Evolutionary conservation across 2,797 vertebrate species (phyloP), one percentile per base, ranked within the genome.

Genomic region (Takifugu rubripes): DNA sequence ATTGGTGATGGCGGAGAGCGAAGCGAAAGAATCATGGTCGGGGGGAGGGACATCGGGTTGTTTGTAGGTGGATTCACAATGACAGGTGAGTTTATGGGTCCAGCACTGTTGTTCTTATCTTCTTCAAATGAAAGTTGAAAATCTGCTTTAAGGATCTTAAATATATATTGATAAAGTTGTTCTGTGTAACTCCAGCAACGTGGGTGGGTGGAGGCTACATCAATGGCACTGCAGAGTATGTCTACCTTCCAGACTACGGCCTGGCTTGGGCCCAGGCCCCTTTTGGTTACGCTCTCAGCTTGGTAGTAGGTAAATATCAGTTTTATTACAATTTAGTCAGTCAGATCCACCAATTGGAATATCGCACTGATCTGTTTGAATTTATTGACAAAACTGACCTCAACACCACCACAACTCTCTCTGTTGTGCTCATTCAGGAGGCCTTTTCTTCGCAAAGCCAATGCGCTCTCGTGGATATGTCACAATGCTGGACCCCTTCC

Each of bases 121-220:
- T 29, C 27, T 29, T 7, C 4, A 29, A 29, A 29, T 29, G 27
- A 4, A 29, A 29, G 4, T 7, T 40, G 12, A 40, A 40, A 40
- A 3, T 40, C 12, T 12, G 36, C 3, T 14, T 40, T 12, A 36
- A 36, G 33, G 33, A 33, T 29, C 1, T 29, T 29, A 21, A 21
- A 21, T 33, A 9, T 10, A 33, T 2, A 31, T 31, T 31, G 31
- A 33, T 10, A 10, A 40, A 4, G 9, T 40, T 33, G 31, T 40
- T 40, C 36, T 40, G 36, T 40, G 11, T 12, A 40, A 14, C 87
- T 68, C 90, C 16, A 99, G 97, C 97, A 54, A 99, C 97, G 0
- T 99, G 97, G 97, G 97, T 99, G 36, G 97, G 97, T 78, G 97
- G 97, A 24, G 97, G 97, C 62, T 99, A 99, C 74, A 99, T 99